Conservation (phyloP, 2,113 vertebrate species). For the Saimiri boliviensis region DNA sequence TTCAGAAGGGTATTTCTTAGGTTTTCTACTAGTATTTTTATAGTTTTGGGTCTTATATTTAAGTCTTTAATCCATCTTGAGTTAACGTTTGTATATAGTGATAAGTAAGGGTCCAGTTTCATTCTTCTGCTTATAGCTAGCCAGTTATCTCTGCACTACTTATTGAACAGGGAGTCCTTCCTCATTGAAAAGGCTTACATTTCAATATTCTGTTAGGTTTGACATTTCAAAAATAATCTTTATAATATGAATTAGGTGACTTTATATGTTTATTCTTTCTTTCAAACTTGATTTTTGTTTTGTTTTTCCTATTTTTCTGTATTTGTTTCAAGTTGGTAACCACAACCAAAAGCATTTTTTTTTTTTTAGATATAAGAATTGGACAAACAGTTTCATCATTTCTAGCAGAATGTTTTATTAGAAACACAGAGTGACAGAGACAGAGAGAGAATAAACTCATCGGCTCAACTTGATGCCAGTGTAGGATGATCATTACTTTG, state of each 20-base stretch:
- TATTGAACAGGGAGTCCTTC: no score
- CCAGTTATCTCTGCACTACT: no score
- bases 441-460: background rate
- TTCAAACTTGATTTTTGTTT: slow-evolving; percentile 19
- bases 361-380: slow-evolving; percentile 25
- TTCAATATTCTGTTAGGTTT: background rate
- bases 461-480: background rate
- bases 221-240: slow-evolving; percentile 5
- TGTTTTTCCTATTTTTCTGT: slow-evolving; percentile 1
- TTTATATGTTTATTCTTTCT: background rate
- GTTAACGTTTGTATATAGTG: no score
- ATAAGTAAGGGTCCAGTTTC: no score
- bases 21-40: no score
- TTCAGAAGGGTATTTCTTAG: no score
- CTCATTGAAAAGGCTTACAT: background rate
- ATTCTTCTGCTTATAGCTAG: no score
- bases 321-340: slow-evolving; percentile 27
- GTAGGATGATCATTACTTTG: background rate
- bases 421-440: background rate
- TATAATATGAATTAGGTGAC: background rate
- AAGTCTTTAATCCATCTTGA: no score
- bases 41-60: no score
- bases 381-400: background rate
- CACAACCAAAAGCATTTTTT: background rate
- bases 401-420: background rate